Evolutionary conservation across 2,888 invertebrate genomes (phyloP), one percentile per base, ranked within the genome.

Genomic region (Andrena minutula): DNA sequence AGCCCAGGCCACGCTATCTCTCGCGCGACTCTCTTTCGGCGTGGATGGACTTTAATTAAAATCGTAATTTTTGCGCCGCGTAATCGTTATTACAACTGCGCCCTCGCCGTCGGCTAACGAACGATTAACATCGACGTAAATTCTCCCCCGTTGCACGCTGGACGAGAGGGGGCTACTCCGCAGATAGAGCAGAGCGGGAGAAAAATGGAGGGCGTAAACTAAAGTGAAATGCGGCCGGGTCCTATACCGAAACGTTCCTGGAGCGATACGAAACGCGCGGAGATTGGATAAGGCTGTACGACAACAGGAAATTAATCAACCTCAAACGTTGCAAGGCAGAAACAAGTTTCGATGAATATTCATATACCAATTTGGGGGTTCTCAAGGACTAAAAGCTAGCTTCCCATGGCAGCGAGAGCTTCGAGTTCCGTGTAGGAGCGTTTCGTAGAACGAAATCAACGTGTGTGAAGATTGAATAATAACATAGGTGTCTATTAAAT

Each of bases 21-120:
- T 16, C 49, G 49, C 51, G 58, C 56, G 49, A 70, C 58, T 41
- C 76, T 70, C 51, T 76, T 73, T 65, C 53, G 41, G 23, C 66
- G 41, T 51, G 53, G 72, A 65, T 41, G 71, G 56, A 56, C 30
- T 70, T 76, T 76, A 83, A 83, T 83, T 83, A 83, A 81, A 81
- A 74, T 71, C 76, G 76, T 72, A 76, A 83, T 74, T 83, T 82
- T 83, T 83, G 58, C 64, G 16, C 35, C 51, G 75, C 35, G 75
- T 56, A 73, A 81, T 72, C 53, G 65, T 64, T 6, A 41, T 53
- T 71, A 71, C 70, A 41, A 76, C 64, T 77, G 58, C 51, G 63
- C n/a, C 35, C 23, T 23, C 68, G 23, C 4, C 68, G 30, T 23
- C 23, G 51, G 32, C 35, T 41, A 70, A 77, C 65, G 64, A 51